Evolutionary conservation across 2,888 invertebrate genomes (phyloP).

Genomic region (Chymomyza caudatula): DNA sequence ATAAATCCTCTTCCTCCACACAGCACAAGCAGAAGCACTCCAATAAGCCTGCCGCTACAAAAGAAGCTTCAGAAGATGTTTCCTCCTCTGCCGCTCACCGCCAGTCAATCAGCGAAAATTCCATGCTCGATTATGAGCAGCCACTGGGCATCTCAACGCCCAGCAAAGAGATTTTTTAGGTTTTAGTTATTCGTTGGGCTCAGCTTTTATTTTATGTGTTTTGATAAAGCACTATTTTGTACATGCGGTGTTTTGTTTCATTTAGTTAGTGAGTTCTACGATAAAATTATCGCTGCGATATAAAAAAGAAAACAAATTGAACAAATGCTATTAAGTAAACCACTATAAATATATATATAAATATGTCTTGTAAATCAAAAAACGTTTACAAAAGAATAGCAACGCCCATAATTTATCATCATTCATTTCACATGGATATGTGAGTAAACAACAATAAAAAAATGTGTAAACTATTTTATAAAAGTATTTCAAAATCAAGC

Average conservation of each 20-base stretch:
- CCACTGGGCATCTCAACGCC: slow-evolving; percentile 94
- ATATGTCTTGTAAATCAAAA: not conserved
- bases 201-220: slow-evolving; percentile 9
- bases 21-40: slow-evolving; percentile 52
- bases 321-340: slow-evolving; percentile 22
- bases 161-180: slow-evolving; percentile 88
- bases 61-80: not conserved
- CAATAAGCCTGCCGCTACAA: slow-evolving; percentile 32
- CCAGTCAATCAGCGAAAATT: not conserved
- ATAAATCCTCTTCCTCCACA: slow-evolving; percentile 56
- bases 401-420: not conserved
- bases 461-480: not conserved
- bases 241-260: slow-evolving; percentile 27
- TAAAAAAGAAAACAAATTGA: slow-evolving; percentile 46
- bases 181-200: slow-evolving; percentile 20
- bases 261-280: slow-evolving; percentile 20
- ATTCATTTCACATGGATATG: not conserved
- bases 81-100: not conserved
- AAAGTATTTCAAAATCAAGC: not conserved
- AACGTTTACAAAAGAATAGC: too few relatives aligned
- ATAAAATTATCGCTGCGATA: slow-evolving; percentile 62
- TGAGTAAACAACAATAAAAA: not conserved
- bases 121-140: slow-evolving; percentile 87
- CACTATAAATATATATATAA: not conserved
- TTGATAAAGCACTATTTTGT: not conserved